phyloP scores from a whole-genome alignment of 2,113 vertebrate species.

The Oncorhynchus nerka region DNA sequence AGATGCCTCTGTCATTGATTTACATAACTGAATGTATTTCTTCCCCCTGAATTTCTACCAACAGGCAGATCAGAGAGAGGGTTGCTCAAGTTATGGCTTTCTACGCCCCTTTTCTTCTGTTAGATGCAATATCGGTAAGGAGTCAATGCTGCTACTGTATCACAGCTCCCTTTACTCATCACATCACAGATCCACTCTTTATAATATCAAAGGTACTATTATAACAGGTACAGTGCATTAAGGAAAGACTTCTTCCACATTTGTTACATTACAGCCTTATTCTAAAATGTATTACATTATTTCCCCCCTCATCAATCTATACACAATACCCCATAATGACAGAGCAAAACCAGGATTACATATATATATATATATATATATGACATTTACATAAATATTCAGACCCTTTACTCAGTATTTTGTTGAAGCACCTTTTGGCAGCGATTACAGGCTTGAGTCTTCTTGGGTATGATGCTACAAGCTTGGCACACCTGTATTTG shows the following conservation, averaged over 20 bases:
- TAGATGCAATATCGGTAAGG: conserved; percentile 65
- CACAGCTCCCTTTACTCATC: neutral
- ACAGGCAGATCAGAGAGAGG: conserved; percentile 63
- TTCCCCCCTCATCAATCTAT: too few relatives aligned
- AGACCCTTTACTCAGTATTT: neutral
- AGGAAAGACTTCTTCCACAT: neutral
- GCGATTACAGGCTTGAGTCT: too few relatives aligned
- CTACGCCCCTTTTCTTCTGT: conserved; percentile 62
- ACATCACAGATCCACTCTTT: neutral
- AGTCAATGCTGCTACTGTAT: neutral
- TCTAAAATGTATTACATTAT: too few relatives aligned
- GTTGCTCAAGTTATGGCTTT: conserved; percentile 58
- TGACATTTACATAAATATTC: neutral
- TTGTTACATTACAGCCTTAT: too few relatives aligned
- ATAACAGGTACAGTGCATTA: neutral
- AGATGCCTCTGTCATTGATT: neutral
- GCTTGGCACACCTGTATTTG: too few relatives aligned
- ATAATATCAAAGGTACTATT: neutral
- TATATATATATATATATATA: neutral
- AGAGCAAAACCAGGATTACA: too few relatives aligned
- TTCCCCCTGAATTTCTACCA: neutral
- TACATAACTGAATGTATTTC: neutral
- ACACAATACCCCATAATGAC: too few relatives aligned
- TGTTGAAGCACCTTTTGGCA: too few relatives aligned
- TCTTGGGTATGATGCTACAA: too few relatives aligned